Evolutionary conservation across 2,113 vertebrate genomes (phyloP).

Genomic region (Narcine bancroftii): DNA sequence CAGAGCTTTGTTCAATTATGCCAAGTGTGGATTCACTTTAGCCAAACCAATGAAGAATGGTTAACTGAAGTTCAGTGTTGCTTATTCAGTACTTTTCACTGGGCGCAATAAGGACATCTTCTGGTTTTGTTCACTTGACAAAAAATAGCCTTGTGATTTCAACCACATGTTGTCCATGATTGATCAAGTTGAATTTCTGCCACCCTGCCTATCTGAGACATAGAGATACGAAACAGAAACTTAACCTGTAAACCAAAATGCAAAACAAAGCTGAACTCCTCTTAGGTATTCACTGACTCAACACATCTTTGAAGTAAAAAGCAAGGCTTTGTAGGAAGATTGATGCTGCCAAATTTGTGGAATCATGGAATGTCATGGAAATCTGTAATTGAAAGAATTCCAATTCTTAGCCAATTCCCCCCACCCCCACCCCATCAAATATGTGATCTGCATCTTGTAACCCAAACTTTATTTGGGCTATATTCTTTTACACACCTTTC

Average conservation of each 20-base stretch:
- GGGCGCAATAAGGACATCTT: conserved; percentile 1
- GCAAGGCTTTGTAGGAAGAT: neutral
- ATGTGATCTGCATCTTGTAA: neutral
- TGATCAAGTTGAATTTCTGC: neutral
- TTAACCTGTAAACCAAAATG: neutral
- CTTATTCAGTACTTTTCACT: conserved; percentile 8
- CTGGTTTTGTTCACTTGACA: neutral
- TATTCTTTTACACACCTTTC: neutral
- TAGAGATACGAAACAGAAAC: neutral
- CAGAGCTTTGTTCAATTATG: neutral
- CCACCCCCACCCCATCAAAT: too few relatives aligned
- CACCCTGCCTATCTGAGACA: neutral
- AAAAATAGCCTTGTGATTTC: neutral
- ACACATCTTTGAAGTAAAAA: neutral
- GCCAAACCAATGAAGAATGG: neutral
- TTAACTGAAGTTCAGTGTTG: conserved; percentile 4
- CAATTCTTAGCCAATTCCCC: neutral
- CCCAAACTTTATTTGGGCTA: neutral
- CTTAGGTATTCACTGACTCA: neutral
- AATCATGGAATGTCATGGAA: neutral
- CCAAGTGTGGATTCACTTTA: neutral
- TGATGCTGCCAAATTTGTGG: neutral
- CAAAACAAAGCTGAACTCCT: neutral
- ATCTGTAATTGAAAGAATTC: neutral
- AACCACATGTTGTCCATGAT: neutral